These are phyloP conservation scores for Tetragonula carbonaria DNA, from an alignment of 2,888 invertebrate genomes.

Conservation along the genomic window DNA sequence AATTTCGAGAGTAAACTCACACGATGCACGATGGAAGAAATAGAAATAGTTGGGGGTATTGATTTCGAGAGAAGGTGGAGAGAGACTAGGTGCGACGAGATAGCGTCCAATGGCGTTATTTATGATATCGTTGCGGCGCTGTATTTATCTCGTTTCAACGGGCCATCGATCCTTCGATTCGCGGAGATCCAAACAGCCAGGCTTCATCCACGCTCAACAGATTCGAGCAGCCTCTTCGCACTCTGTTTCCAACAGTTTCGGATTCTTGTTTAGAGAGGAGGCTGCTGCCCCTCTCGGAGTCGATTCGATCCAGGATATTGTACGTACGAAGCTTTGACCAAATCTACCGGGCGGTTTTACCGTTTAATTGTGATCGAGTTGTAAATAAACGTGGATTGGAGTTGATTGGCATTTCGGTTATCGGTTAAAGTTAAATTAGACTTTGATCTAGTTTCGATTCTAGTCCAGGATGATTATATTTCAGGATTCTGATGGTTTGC, in stretches of 20 bases:
- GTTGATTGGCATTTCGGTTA: too few species aligned
- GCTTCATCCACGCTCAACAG: not conserved
- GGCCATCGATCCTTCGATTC: conserved; percentile 42
- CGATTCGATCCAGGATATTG: too few species aligned
- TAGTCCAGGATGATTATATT: too few species aligned
- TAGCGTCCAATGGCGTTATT: conserved; percentile 31
- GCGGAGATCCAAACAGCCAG: not conserved
- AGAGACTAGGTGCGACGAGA: not conserved
- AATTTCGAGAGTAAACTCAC: conserved; percentile 9
- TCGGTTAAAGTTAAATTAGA: too few species aligned
- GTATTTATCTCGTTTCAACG: conserved; percentile 43
- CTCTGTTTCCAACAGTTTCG: not conserved
- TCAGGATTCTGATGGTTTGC: too few species aligned
- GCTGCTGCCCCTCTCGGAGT: not conserved
- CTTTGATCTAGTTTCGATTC: too few species aligned
- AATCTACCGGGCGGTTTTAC: too few species aligned
- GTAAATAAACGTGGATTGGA: too few species aligned
- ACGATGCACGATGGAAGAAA: not conserved
- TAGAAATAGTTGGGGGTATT: conserved; percentile 30
- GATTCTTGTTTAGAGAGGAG: not conserved
- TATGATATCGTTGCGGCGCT: conserved; percentile 28
- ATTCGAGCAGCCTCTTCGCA: not conserved
- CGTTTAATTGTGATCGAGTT: too few species aligned
- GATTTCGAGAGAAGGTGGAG: conserved; percentile 13
- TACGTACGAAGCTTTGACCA: too few species aligned